These are phyloP conservation scores for Sebastes steindachneri DNA, from an alignment of 2,797 vertebrate genomes.

Conservation along the genomic window DNA sequence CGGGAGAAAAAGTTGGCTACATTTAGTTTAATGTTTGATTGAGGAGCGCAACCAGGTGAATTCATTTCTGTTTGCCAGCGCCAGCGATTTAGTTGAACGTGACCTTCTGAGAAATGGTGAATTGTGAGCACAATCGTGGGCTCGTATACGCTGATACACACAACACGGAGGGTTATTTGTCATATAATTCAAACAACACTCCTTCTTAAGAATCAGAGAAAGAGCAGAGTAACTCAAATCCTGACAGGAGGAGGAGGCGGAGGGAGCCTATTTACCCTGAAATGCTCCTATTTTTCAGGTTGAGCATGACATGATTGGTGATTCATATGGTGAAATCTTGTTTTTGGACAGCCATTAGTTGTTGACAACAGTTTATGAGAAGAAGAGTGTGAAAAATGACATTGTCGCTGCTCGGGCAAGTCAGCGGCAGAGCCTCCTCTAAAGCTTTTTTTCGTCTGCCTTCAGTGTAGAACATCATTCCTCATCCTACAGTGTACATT, in stretches of 20 bases:
- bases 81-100: neutral
- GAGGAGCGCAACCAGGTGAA: neutral
- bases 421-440: neutral
- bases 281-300: neutral
- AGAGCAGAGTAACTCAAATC: neutral
- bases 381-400: neutral
- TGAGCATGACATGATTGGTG: neutral
- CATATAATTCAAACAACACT: neutral
- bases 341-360: neutral
- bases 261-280: neutral
- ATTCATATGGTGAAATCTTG: neutral
- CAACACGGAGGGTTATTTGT: neutral
- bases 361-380: neutral
- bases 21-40: neutral
- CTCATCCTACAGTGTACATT: neutral
- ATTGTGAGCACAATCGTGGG: neutral
- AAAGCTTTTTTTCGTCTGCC: neutral
- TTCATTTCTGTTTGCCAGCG: neutral
- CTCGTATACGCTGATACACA: neutral
- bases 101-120: neutral
- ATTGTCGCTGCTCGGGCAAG: neutral
- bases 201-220: neutral
- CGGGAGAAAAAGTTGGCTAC: neutral
- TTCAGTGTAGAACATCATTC: neutral
- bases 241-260: neutral